These are phyloP conservation scores for Leptinotarsa undecemlineata DNA, from an alignment of 1,140 invertebrate species.

Conservation along the genomic window DNA sequence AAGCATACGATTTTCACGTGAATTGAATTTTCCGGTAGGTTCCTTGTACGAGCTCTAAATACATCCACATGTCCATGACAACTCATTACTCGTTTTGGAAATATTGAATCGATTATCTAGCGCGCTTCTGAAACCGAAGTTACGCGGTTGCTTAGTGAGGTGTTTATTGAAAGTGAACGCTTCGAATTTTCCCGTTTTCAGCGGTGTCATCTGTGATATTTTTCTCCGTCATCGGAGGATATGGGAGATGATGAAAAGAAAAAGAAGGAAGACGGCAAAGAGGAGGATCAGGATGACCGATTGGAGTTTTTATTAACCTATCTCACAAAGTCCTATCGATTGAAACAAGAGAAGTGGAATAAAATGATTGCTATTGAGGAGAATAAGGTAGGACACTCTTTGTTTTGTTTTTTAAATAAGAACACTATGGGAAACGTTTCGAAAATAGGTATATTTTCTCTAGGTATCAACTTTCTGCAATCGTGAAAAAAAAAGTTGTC, in stretches of 20 bases:
- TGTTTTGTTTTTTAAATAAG: no score
- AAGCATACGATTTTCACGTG: no score
- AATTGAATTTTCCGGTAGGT: no score
- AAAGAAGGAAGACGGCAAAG: constrained; percentile 30
- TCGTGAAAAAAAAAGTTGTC: no score
- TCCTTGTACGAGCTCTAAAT: background rate
- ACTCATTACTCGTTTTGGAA: background rate
- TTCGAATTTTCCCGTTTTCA: background rate
- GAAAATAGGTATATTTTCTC: no score
- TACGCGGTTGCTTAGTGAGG: constrained; percentile 34
- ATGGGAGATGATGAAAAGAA: constrained; percentile 39
- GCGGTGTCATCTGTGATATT: background rate
- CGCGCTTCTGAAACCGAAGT: constrained; percentile 11
- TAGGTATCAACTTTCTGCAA: no score
- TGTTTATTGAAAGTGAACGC: constrained; percentile 33
- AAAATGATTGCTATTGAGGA: constrained; percentile 75
- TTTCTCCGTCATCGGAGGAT: background rate
- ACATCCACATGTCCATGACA: background rate
- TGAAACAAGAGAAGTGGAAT: constrained; percentile 77
- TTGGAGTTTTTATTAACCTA: constrained; percentile 55
- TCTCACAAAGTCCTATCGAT: constrained; percentile 63
- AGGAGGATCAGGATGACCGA: constrained; percentile 50
- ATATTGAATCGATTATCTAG: background rate
- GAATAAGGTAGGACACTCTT: constrained; percentile 56
- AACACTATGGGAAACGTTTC: no score